phyloP scores from a whole-genome alignment of 1,140 invertebrate genomes.

The Stegodyphus dumicola region DNA sequence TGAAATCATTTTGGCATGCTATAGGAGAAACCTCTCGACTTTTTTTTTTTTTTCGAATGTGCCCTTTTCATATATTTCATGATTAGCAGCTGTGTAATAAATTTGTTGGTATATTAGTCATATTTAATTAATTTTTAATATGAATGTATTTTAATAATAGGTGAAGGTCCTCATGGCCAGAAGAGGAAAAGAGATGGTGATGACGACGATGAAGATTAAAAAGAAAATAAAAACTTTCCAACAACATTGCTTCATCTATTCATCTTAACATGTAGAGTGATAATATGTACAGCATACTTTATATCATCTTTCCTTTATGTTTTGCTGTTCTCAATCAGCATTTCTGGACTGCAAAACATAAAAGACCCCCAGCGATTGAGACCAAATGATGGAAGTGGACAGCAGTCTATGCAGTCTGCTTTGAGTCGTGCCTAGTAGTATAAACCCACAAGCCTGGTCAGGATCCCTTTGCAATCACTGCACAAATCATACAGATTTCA shows the following conservation, averaged over 20 bases:
- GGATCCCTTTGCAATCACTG: slow-evolving; percentile 49
- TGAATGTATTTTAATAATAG: no score
- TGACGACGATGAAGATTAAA: slow-evolving; percentile 61
- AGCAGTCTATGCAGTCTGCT: slow-evolving; percentile 19
- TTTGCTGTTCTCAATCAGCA: slow-evolving; percentile 26
- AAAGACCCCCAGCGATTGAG: slow-evolving; percentile 39
- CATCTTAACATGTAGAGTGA: slow-evolving; percentile 61
- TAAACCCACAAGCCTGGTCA: slow-evolving; percentile 53
- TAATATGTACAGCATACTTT: slow-evolving; percentile 59
- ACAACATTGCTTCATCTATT: slow-evolving; percentile 56
- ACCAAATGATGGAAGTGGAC: slow-evolving; percentile 52
- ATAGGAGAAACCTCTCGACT: no score
- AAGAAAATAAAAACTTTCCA: slow-evolving; percentile 28
- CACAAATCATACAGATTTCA: slow-evolving; percentile 41
- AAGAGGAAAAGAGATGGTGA: slow-evolving; percentile 78
- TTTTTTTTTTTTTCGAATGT: no score
- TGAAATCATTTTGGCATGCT: no score
- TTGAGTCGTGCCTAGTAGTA: slow-evolving; percentile 57
- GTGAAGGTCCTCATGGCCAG: slow-evolving; percentile 74
- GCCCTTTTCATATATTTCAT: no score
- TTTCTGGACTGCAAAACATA: slow-evolving; percentile 46
- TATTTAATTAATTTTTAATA: no score
- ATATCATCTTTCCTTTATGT: slow-evolving; percentile 53
- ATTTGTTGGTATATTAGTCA: no score
- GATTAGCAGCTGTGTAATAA: no score